Conservation (phyloP, 2,113 vertebrate genomes). For the Seriola rivoliana region DNA sequence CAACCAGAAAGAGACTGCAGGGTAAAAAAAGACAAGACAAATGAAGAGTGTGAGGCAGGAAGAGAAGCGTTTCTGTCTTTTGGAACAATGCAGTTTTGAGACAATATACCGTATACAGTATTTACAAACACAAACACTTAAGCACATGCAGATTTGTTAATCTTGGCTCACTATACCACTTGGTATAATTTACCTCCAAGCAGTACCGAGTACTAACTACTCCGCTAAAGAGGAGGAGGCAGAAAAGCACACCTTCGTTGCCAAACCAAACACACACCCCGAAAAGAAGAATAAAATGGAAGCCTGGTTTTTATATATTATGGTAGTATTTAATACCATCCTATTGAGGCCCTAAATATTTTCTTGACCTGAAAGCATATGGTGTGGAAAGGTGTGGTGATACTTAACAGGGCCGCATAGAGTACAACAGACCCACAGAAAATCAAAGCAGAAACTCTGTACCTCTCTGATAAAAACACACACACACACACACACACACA, state of each 20-base stretch:
- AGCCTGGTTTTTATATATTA: conserved; percentile 70
- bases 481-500: conserved; percentile 44
- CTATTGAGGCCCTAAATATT: conserved; percentile 70
- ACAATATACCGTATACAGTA: conserved; percentile 1
- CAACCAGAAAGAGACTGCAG: conserved; percentile 30
- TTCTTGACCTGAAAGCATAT: conserved; percentile 69
- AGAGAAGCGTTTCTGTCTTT: background rate
- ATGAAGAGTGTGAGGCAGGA: conserved; percentile 10
- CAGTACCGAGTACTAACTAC: conserved; percentile 37
- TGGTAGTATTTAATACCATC: conserved; percentile 78
- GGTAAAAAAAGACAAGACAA: conserved; percentile 1
- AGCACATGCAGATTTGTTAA: conserved; percentile 43
- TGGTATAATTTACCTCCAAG: conserved; percentile 70
- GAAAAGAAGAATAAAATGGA: conserved; percentile 68
- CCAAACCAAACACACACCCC: conserved; percentile 78
- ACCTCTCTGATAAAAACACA: conserved; percentile 14
- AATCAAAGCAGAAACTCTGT: conserved; percentile 20
- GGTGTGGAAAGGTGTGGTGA: conserved; percentile 53
- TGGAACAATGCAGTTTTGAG: conserved; percentile 33
- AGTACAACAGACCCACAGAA: conserved; percentile 21
- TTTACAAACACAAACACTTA: conserved; percentile 14
- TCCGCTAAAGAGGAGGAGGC: conserved; percentile 52
- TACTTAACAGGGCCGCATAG: conserved; percentile 26
- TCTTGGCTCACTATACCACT: conserved; percentile 57
- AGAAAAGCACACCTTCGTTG: conserved; percentile 64